Base-by-base conservation (phyloP, 2,888 invertebrate genomes). In the Lacanobia wlatinum region DNA sequence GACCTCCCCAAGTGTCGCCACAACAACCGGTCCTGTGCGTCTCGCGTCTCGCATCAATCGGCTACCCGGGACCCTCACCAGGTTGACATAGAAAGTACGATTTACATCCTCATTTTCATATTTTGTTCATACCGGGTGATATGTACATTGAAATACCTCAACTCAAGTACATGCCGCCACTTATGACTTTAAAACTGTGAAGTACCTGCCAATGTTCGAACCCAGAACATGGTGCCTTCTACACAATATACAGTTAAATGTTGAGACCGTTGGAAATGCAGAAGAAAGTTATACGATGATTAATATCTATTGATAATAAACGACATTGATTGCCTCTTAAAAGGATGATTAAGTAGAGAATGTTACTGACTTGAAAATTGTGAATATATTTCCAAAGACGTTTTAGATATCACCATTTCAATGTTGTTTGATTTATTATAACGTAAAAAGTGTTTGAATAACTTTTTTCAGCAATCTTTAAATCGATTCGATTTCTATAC, bases 401-500 rank as follows among this genome's bases (percentile, higher is more conserved):
- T 52, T 59, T 70, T 46, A 70, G 70, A 78, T 68, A 77, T 77
- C 40, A n/a, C n/a, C 28, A 21, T 28, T 14, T 23, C 23, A 0
- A 12, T 28, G 9, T 38, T 52, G n/a, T 62, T 55, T 60, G 53
- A 67, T 68, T 80, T 63, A 76, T 76, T 69, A 21, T 43, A 23
- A 62, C 62, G 70, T 62, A 68, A 73, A 73, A 72, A 60, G 55
- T 65, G 21, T 74, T 61, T 40, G 56, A 53, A 65, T 58, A 75
- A 74, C 40, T 70, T 80, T 79, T 82, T 73, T 69, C 34, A n/a
- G 58, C 21, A n/a, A 52, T 71, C 46, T 23, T 65, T 50, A 64
- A 64, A 77, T 64, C 67, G 59, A 70, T 72, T 72, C 56, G 78
- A 76, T 84, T 82, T 84, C 68, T 78, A 55, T 74, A 76, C 78